phyloP scores from a whole-genome alignment of 1,140 invertebrate species.

The Himalopsyche phryganea region DNA sequence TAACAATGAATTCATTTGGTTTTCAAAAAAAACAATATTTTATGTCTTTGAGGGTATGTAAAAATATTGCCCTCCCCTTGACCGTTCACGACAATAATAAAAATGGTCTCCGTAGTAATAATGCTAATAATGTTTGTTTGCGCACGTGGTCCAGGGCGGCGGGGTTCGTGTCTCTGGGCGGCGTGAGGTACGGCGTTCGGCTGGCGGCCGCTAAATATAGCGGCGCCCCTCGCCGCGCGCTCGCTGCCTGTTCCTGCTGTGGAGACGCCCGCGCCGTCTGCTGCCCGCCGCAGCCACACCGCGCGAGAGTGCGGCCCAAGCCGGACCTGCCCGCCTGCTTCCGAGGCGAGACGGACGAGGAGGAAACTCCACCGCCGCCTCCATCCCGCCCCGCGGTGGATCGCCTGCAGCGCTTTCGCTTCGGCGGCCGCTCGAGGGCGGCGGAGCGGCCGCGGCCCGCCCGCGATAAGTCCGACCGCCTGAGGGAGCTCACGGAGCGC shows the following conservation, averaged over 20 bases:
- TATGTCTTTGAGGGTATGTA: too few relatives aligned
- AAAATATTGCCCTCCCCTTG: too few relatives aligned
- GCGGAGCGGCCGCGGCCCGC: conserved; percentile 46
- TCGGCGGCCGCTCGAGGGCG: conserved; percentile 60
- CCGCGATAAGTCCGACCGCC: conserved; percentile 61
- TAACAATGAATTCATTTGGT: too few relatives aligned
- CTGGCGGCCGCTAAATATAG: conserved; percentile 44
- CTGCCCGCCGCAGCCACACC: conserved; percentile 49
- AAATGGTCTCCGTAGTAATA: background rate
- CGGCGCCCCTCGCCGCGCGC: conserved; percentile 22
- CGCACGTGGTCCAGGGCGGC: conserved; percentile 42
- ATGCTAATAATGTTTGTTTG: conserved; percentile 1
- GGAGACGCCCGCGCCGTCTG: conserved; percentile 29
- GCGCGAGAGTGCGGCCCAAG: conserved; percentile 42
- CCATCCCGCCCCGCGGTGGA: conserved; percentile 62
- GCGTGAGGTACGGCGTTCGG: conserved; percentile 57
- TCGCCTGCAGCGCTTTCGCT: conserved; percentile 70
- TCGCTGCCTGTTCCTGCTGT: conserved; percentile 26
- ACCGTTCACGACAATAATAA: too few relatives aligned
- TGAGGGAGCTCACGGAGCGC: conserved; percentile 73
- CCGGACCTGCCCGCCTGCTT: conserved; percentile 38
- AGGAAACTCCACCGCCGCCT: conserved; percentile 50
- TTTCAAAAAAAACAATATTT: too few relatives aligned
- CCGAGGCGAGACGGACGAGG: conserved; percentile 70
- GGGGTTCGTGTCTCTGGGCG: conserved; percentile 56